phyloP scores from a whole-genome alignment of 1,140 invertebrate species.

The Neodiprion lecontei region DNA sequence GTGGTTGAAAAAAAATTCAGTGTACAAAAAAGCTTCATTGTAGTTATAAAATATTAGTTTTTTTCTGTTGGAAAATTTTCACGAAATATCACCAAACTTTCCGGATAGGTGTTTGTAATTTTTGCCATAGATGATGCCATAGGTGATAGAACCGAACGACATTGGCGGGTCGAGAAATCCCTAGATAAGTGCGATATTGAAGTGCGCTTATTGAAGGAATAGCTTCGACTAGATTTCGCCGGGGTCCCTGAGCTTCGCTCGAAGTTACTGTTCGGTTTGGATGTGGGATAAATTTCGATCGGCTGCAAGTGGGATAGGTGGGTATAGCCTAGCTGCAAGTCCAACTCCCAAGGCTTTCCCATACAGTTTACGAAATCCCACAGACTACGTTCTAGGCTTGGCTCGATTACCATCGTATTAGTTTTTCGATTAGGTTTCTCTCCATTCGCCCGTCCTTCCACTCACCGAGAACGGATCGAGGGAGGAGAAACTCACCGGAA shows the following conservation, averaged over 20 bases:
- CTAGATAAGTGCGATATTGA: no score
- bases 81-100: no score
- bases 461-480: not conserved
- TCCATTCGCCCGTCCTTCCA: not conserved
- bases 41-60: no score
- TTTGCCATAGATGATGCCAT: no score
- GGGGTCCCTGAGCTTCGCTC: not conserved
- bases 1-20: no score
- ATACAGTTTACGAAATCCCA: not conserved
- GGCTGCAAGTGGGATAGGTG: not conserved
- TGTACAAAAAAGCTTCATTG: no score
- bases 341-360: not conserved
- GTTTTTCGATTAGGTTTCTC: constrained; percentile 5
- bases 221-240: no score
- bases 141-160: no score
- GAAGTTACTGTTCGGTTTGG: not conserved
- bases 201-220: no score
- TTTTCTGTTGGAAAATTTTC: no score
- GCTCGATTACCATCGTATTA: constrained; percentile 1
- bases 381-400: not conserved
- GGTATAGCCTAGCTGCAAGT: not conserved
- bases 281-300: not conserved
- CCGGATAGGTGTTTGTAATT: no score
- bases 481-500: not conserved
- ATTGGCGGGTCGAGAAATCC: no score